These are phyloP conservation scores for Phrynocephalus forsythii DNA, from an alignment of 2,797 vertebrate genomes.

Conservation along the genomic window DNA sequence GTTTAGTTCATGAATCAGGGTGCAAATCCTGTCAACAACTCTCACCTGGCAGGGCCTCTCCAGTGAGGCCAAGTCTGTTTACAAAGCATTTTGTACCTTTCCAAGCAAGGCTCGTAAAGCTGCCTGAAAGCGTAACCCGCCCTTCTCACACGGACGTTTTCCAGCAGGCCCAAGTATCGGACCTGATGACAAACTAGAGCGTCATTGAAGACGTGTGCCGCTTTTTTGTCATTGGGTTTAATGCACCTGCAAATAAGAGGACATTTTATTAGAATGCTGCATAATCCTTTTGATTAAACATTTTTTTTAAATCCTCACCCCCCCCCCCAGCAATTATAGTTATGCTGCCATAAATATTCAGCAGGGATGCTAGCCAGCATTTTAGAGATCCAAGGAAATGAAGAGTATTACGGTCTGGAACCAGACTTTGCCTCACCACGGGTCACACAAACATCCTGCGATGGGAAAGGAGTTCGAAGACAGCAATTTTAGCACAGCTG, in stretches of 20 bases:
- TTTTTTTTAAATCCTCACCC: neutral
- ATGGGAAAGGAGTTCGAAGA: neutral
- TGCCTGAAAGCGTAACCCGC: slow-evolving; percentile 97
- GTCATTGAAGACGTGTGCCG: slow-evolving; percentile 90
- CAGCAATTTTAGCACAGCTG: neutral
- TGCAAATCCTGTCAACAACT: fast-evolving
- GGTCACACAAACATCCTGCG: too few relatives aligned
- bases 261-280: neutral
- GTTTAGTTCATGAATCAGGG: neutral
- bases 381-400: neutral
- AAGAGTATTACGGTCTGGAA: neutral
- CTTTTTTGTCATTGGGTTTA: slow-evolving; percentile 98
- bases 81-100: slow-evolving; percentile 99
- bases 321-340: too few relatives aligned
- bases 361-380: neutral
- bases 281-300: neutral
- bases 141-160: slow-evolving; percentile 94
- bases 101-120: slow-evolving; percentile 91
- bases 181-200: slow-evolving; percentile 93
- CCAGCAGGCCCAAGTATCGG: slow-evolving; percentile 94
- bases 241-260: slow-evolving; percentile 85
- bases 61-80: slow-evolving; percentile 97
- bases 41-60: slow-evolving; percentile 92
- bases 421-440: neutral
- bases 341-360: too few relatives aligned